A percentile compares a stretch with the other conserved stretches of the same genome.
These are phyloP conservation scores for Colossoma macropomum DNA, from an alignment of 2,113 vertebrate genomes.

Conservation along the genomic window DNA sequence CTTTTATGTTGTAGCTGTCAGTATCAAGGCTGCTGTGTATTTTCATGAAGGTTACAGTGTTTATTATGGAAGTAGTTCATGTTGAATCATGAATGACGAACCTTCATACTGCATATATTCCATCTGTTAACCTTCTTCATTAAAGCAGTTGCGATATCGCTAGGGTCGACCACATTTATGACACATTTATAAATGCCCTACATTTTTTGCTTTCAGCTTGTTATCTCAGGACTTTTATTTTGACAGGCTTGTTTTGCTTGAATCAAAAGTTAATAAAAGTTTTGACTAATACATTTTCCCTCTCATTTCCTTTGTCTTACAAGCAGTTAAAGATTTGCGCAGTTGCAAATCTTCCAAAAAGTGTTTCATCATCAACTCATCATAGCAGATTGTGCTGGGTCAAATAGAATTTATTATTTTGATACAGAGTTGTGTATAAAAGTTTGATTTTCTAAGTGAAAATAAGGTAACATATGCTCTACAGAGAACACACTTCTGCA, in stretches of 20 bases:
- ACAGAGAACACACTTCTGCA: no score
- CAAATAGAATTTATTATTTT: no score
- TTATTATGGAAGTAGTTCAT: neutral
- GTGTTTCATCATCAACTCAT: no score
- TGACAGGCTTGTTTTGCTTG: neutral
- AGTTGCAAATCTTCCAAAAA: no score
- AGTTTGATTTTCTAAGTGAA: no score
- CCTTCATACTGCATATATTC: neutral
- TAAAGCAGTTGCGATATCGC: neutral
- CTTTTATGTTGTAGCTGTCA: constrained; percentile 31
- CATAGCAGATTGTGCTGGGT: no score
- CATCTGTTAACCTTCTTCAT: neutral
- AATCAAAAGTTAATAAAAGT: neutral
- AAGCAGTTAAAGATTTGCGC: no score
- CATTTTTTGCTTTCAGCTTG: neutral
- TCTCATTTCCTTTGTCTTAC: no score
- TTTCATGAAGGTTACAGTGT: neutral
- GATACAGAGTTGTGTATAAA: no score
- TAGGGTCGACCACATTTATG: neutral
- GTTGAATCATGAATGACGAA: neutral
- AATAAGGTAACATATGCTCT: no score
- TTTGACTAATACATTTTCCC: no score
- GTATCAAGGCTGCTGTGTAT: neutral
- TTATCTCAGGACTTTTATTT: neutral
- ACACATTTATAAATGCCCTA: neutral